Conservation (phyloP, 1,140 invertebrate species). For the Drosophila santomea region DNA sequence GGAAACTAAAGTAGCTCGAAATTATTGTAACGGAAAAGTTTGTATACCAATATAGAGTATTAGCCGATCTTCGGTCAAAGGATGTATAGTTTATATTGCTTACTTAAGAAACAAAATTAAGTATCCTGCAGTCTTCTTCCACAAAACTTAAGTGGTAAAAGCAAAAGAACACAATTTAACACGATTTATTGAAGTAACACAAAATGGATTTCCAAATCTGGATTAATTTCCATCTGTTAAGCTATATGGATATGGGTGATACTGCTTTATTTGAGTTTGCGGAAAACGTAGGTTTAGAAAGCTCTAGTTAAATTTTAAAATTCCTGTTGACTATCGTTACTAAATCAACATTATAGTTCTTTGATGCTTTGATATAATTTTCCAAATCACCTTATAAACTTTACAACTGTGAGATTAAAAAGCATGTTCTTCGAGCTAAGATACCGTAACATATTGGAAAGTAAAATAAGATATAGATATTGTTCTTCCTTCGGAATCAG, state of each 20-base stretch:
- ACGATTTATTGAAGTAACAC: not conserved
- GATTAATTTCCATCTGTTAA: conserved; percentile 6
- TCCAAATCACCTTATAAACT: conserved; percentile 3
- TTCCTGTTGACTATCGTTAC: not conserved
- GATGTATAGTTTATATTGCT: conserved; percentile 13
- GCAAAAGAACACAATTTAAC: conserved; percentile 6
- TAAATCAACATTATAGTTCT: not conserved
- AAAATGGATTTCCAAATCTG: not conserved
- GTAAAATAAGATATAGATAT: conserved; percentile 6
- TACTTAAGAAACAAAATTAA: conserved; percentile 11
- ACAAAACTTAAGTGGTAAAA: not conserved
- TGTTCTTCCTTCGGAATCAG: conserved; percentile 27
- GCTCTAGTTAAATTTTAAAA: not conserved
- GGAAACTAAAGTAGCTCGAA: not conserved
- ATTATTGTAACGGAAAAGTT: conserved; percentile 16
- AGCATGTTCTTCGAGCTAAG: not conserved
- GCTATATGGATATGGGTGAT: conserved; percentile 32
- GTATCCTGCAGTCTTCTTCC: conserved; percentile 18
- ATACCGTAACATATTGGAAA: conserved; percentile 8
- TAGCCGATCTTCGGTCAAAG: conserved; percentile 32
- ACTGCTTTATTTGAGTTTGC: conserved; percentile 9
- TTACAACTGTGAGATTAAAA: not conserved
- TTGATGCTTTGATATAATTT: not conserved
- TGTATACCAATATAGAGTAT: conserved; percentile 51
- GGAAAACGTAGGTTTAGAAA: not conserved